Percentiles rank a stretch among this genome's conserved stretches.
Evolutionary conservation across 2,797 vertebrate species (phyloP).

Genomic region (Forpus xanthops): DNA sequence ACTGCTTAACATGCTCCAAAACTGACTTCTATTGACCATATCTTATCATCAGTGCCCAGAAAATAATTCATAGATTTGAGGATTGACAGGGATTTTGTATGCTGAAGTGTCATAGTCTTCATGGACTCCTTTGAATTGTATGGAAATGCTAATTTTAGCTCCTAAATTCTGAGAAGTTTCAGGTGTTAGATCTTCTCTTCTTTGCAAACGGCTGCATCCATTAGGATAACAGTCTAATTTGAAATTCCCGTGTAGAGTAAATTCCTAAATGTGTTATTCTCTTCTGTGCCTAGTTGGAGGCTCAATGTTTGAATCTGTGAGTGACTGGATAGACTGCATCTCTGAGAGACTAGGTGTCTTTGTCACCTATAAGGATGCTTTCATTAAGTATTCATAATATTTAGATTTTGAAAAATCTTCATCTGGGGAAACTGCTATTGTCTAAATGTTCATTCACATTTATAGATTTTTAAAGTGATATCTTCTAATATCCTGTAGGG

Average conservation of each 20-base stretch:
- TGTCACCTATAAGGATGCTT: background rate
- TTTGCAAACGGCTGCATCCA: background rate
- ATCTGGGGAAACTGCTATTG: background rate
- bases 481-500: background rate
- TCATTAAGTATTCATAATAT: slow-evolving; percentile 13
- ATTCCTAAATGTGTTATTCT: background rate
- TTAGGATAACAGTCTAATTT: background rate
- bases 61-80: background rate
- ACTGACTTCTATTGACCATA: background rate
- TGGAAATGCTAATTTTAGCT: background rate
- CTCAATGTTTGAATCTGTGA: background rate
- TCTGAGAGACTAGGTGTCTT: background rate
- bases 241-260: background rate
- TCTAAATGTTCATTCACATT: background rate
- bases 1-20: background rate
- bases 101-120: background rate
- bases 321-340: accelerated
- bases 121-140: background rate
- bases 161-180: background rate
- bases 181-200: background rate
- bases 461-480: background rate
- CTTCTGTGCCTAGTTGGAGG: background rate
- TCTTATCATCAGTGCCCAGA: background rate
- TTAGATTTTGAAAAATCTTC: slow-evolving; percentile 5
- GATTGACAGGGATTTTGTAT: background rate